These are phyloP conservation scores for Calidris pugnax DNA, from an alignment of 2,113 vertebrate species.

Conservation along the genomic window DNA sequence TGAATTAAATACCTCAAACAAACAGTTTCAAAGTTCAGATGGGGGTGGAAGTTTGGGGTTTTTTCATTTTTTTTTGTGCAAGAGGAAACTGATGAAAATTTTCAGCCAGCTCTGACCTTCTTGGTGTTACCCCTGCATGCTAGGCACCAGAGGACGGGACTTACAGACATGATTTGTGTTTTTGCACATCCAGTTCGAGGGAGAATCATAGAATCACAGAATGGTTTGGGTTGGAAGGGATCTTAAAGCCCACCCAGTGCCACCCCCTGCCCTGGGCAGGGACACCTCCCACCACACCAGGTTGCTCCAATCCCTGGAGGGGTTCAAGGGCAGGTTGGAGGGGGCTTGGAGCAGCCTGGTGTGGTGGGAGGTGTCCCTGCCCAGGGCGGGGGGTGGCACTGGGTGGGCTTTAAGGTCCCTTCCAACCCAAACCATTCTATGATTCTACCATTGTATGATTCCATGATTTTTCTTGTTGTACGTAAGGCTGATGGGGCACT, in stretches of 20 bases:
- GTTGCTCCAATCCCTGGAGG: too few species aligned
- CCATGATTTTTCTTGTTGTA: background rate
- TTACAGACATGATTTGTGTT: background rate
- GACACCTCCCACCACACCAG: too few species aligned
- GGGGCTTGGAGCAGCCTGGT: too few species aligned
- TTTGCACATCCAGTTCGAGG: background rate
- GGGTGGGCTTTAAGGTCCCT: background rate
- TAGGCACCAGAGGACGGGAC: rapidly evolving
- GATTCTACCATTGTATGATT: too few species aligned
- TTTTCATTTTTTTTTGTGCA: background rate
- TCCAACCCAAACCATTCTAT: background rate
- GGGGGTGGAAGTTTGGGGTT: background rate
- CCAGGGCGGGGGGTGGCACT: background rate
- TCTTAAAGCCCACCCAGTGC: too few species aligned
- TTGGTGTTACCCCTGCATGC: background rate
- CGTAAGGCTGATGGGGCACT: background rate
- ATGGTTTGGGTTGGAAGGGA: too few species aligned
- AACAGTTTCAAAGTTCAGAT: background rate
- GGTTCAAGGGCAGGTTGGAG: too few species aligned
- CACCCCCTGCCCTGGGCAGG: too few species aligned
- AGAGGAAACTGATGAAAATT: background rate
- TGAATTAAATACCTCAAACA: background rate
- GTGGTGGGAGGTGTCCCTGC: background rate
- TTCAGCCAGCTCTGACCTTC: background rate
- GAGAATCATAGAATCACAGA: background rate